Evolutionary conservation across 2,888 invertebrate genomes (phyloP).

Genomic region (Lottia gigantea): DNA sequence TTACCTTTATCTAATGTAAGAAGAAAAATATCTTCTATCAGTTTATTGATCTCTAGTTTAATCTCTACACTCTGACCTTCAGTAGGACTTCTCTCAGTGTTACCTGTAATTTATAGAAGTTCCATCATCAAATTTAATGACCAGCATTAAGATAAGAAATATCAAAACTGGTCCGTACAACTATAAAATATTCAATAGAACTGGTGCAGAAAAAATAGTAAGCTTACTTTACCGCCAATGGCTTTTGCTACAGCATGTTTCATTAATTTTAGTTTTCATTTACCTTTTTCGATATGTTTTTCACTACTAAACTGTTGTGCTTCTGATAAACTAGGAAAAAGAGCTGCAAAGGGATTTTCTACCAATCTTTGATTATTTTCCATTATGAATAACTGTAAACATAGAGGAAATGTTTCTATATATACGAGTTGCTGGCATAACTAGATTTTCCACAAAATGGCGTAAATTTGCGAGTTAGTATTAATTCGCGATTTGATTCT

Average conservation of each 20-base stretch:
- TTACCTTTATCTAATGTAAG: slow-evolving; percentile 62
- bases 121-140: no score
- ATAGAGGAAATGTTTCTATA: no score
- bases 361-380: slow-evolving; percentile 33
- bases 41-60: slow-evolving; percentile 39
- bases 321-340: slow-evolving; percentile 49
- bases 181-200: no score
- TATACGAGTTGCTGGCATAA: no score
- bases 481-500: no score
- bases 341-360: slow-evolving; percentile 61
- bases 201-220: no score
- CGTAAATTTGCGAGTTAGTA: no score
- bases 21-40: slow-evolving; percentile 58
- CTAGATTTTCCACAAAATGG: no score
- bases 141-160: neutral
- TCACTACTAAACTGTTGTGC: slow-evolving; percentile 41
- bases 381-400: slow-evolving; percentile 4
- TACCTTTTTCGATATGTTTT: slow-evolving; percentile 1
- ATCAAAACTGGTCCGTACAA: no score
- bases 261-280: neutral
- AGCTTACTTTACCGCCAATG: no score
- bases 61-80: slow-evolving; percentile 29
- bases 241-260: no score
- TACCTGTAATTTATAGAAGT: no score
- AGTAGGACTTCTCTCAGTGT: slow-evolving; percentile 16